A percentile compares a stretch with the other conserved stretches of the same genome.
Conservation (phyloP, 1,140 invertebrate genomes). For the Drosophila kanapiae region DNA sequence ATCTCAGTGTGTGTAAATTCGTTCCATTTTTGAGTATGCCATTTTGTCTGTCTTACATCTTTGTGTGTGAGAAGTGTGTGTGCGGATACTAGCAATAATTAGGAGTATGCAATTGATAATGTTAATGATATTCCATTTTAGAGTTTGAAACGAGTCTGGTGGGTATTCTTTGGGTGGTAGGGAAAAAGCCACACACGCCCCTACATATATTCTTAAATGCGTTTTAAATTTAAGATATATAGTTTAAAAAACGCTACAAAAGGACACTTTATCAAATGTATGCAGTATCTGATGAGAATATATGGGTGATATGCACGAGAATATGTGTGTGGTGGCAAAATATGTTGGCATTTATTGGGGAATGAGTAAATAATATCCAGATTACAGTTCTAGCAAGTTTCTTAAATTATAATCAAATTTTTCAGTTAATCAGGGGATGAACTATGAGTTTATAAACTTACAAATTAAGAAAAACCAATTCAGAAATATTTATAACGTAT, state of each 20-base stretch:
- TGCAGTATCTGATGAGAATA: slow-evolving; percentile 14
- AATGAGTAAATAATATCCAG: neutral
- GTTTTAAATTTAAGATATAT: slow-evolving; percentile 27
- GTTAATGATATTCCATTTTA: slow-evolving; percentile 2
- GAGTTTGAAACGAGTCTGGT: slow-evolving; percentile 40
- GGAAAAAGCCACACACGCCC: slow-evolving; percentile 21
- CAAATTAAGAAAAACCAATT: neutral
- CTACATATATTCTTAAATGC: slow-evolving; percentile 35
- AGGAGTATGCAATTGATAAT: neutral
- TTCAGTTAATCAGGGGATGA: neutral
- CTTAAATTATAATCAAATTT: neutral
- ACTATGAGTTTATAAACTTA: neutral
- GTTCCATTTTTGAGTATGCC: slow-evolving; percentile 25
- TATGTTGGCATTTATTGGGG: slow-evolving; percentile 23
- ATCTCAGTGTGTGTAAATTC: slow-evolving; percentile 62
- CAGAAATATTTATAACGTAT: neutral
- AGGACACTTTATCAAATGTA: slow-evolving; percentile 53
- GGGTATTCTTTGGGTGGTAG: slow-evolving; percentile 33
- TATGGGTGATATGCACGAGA: slow-evolving; percentile 16
- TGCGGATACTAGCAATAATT: slow-evolving; percentile 3
- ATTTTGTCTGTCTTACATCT: neutral
- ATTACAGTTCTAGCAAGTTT: neutral
- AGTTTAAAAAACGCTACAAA: slow-evolving; percentile 34
- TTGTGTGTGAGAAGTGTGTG: slow-evolving; percentile 8
- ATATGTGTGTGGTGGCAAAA: slow-evolving; percentile 37